Evolutionary conservation across 2,113 vertebrate genomes (phyloP), one percentile per base, ranked within the genome.

Genomic region (Antennarius striatus): DNA sequence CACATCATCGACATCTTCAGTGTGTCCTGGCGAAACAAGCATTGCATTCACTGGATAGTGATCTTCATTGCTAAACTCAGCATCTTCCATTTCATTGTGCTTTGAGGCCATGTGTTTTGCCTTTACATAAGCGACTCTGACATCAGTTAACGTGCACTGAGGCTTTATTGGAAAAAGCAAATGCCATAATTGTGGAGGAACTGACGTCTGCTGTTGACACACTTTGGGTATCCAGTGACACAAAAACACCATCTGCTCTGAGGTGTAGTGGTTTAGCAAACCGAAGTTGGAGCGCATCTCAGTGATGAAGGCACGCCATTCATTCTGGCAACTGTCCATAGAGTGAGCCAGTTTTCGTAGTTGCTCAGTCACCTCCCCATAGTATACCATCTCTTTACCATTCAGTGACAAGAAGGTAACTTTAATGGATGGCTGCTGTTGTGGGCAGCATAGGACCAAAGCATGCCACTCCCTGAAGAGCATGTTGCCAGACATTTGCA

Each of bases 231-330:
- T 72, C 80, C 90, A 89, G 50, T 87, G 68, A 42, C 92, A 90
- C 52, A 94, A 73, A 51, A 88, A 92, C 47, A 93, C 86, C n/a
- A 93, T 54, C 81, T 94, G 93, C 52, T 89, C 89, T 0, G 92
- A 88, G 1, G 90, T 93, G 80, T 85, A 94, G 58, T 90, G 80
- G 80, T 93, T 94, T 48, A 94, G 73, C 28, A 86, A 11, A 43
- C 63, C 77, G 62, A 84, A 93, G 28, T 46, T 51, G 16, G 83
- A 89, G n/a, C 92, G 90, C 62, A 82, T 89, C 47, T 82, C 73
- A 5, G 72, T 42, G 61, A 93, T 62, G 60, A 91, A 89, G 56
- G 62, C 82, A 32, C 72, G 39, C 93, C 93, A 94, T 6, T 91
- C 86, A 13, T 42, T 55, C 4, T 93, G 78, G 71, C 93, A 93